Conservation (phyloP, 1,140 invertebrate genomes). For the Drosophila lacertosa region DNA sequence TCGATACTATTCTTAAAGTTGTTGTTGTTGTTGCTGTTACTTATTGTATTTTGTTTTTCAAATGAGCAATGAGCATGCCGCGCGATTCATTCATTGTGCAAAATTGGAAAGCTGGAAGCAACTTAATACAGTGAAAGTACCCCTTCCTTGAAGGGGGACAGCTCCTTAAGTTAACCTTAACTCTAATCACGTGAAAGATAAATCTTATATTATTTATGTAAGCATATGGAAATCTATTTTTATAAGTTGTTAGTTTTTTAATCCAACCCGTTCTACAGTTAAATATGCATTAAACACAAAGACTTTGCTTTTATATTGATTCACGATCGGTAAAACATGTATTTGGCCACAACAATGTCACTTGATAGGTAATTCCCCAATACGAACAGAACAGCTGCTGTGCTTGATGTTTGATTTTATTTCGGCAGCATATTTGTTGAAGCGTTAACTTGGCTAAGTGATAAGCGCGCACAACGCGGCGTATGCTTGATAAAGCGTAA, state of each 20-base stretch:
- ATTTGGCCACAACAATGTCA: background rate
- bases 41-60: slow-evolving; percentile 27
- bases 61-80: slow-evolving; percentile 31
- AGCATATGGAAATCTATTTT: background rate
- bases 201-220: background rate
- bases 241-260: background rate
- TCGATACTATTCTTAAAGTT: slow-evolving; percentile 14
- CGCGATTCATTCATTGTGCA: background rate
- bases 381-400: background rate
- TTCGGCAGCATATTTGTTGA: background rate
- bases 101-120: slow-evolving; percentile 28
- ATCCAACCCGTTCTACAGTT: background rate
- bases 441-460: slow-evolving; percentile 24
- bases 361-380: slow-evolving; percentile 7
- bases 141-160: background rate
- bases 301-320: background rate
- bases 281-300: background rate
- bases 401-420: background rate
- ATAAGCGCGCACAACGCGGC: slow-evolving; percentile 55
- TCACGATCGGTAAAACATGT: background rate
- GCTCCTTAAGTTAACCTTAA: too few species aligned
- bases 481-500: slow-evolving; percentile 67
- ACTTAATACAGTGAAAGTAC: background rate
- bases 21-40: slow-evolving; percentile 6
- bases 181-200: too few species aligned